phyloP scores from a whole-genome alignment of 2,888 invertebrate species.

The Bruchidius siliquastri region DNA sequence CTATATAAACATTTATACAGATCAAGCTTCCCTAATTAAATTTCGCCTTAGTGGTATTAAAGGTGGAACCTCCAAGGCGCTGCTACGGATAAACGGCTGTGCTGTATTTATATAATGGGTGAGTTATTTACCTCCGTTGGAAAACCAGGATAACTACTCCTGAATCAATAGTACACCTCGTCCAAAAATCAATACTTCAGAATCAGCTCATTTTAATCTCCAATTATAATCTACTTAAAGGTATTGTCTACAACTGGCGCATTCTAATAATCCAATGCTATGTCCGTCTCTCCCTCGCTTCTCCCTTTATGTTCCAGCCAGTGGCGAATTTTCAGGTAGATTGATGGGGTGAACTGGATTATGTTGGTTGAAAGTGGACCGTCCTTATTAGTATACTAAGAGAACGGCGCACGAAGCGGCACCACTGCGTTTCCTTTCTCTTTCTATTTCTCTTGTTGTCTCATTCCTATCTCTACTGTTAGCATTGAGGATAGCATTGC shows the following conservation, averaged over 20 bases:
- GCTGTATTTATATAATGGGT: not conserved
- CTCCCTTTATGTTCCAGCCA: not conserved
- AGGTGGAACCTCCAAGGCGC: not conserved
- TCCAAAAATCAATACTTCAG: not conserved
- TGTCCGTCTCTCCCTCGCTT: not conserved
- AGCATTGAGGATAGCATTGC: too few relatives aligned
- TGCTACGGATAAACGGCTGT: not conserved
- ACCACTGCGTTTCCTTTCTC: too few relatives aligned
- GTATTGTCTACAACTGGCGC: not conserved
- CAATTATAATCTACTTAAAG: not conserved
- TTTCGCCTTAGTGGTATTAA: not conserved
- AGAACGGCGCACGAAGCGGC: too few relatives aligned
- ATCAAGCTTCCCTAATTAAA: not conserved
- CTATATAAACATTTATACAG: not conserved
- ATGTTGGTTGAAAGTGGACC: too few relatives aligned
- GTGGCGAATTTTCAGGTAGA: not conserved
- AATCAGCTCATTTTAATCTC: not conserved
- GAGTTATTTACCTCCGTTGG: not conserved
- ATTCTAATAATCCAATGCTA: not conserved
- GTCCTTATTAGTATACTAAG: too few relatives aligned
- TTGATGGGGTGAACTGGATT: not conserved
- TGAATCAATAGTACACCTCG: not conserved
- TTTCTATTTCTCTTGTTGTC: too few relatives aligned
- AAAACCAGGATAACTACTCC: not conserved
- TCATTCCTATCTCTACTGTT: too few relatives aligned